Evolutionary conservation across 2,888 invertebrate genomes (phyloP).

Genomic region (Osmoderma eremita): DNA sequence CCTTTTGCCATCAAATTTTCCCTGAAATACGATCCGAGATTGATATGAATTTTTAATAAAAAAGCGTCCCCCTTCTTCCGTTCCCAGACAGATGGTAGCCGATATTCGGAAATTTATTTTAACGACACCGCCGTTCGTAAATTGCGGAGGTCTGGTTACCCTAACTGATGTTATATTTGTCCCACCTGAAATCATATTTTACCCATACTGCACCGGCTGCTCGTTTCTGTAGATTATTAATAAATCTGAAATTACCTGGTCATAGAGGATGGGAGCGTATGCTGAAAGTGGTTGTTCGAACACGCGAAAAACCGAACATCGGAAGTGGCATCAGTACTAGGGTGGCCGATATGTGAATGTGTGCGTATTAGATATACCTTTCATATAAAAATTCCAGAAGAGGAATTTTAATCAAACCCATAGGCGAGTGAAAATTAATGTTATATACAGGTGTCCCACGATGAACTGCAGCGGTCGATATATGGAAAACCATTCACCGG

Average conservation of each 20-base stretch:
- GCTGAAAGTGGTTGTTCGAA: not conserved
- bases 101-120: constrained; percentile 37
- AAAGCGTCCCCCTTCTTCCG: constrained; percentile 29
- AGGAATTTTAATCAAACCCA: constrained; percentile 13
- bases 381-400: constrained; percentile 12
- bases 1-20: constrained; percentile 27
- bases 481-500: too few relatives aligned
- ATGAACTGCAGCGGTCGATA: too few relatives aligned
- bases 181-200: constrained; percentile 25
- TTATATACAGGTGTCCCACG: too few relatives aligned
- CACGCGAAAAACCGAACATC: constrained; percentile 6
- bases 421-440: not conserved
- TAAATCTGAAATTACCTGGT: constrained; percentile 28
- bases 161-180: constrained; percentile 31
- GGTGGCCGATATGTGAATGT: constrained; percentile 1
- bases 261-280: constrained; percentile 5
- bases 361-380: constrained; percentile 10
- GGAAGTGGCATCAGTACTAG: constrained; percentile 1
- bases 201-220: constrained; percentile 25
- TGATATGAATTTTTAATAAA: constrained; percentile 39
- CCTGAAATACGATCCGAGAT: constrained; percentile 28
- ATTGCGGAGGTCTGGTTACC: constrained; percentile 20
- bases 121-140: constrained; percentile 31
- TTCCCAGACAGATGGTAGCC: constrained; percentile 11
- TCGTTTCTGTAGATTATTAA: constrained; percentile 31